These are phyloP conservation scores for Agonopterix alstromeriana DNA, from an alignment of 2,888 invertebrate genomes.

Conservation along the genomic window DNA sequence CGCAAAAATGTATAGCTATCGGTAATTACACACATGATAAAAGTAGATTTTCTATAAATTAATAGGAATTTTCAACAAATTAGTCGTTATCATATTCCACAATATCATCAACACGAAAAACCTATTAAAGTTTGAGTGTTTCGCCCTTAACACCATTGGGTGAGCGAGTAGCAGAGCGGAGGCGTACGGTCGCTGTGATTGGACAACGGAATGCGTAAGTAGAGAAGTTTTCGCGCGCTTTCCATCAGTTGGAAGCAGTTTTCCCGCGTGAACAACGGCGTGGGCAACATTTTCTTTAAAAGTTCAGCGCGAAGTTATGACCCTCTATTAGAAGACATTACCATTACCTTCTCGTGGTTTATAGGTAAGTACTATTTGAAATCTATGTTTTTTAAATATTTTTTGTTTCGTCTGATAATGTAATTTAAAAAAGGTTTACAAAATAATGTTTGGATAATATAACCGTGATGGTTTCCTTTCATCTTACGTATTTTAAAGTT, in stretches of 20 bases:
- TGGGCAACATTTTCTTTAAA: slow-evolving; percentile 14
- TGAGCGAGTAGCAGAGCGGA: slow-evolving; percentile 31
- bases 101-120: slow-evolving; percentile 48
- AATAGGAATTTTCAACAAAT: no score
- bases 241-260: slow-evolving; percentile 54
- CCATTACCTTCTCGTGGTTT: slow-evolving; percentile 12
- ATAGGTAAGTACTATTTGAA: slow-evolving; percentile 26
- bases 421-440: no score
- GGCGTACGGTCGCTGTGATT: slow-evolving; percentile 51
- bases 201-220: slow-evolving; percentile 52
- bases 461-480: no score
- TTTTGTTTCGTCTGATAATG: no score
- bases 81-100: no score
- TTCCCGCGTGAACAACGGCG: slow-evolving; percentile 43
- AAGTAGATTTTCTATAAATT: no score
- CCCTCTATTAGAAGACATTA: slow-evolving; percentile 28
- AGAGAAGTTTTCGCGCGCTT: slow-evolving; percentile 63
- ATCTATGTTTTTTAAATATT: no score
- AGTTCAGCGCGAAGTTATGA: slow-evolving; percentile 46
- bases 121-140: slow-evolving; percentile 66
- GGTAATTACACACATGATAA: no score
- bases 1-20: no score
- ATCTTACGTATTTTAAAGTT: no score
- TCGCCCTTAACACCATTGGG: slow-evolving; percentile 55
- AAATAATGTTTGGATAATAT: no score